phyloP scores from a whole-genome alignment of 2,888 invertebrate genomes.

The Allacma fusca region DNA sequence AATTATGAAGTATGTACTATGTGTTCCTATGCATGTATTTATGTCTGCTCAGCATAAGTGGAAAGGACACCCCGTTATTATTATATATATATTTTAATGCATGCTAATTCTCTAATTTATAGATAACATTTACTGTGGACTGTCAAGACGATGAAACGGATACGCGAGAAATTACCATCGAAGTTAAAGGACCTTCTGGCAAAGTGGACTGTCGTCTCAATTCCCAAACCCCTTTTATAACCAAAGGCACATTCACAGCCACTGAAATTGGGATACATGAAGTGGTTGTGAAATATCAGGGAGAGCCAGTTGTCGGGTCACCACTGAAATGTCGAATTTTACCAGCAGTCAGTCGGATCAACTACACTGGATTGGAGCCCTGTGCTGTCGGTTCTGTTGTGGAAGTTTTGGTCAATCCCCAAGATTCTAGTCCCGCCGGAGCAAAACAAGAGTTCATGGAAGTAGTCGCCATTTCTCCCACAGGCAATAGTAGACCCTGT shows the following conservation, averaged over 20 bases:
- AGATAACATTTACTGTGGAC: constrained; percentile 63
- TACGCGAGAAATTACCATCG: constrained; percentile 76
- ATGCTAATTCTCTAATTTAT: constrained; percentile 30
- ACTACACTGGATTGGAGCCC: constrained; percentile 92
- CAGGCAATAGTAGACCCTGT: constrained; percentile 81
- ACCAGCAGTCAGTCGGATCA: constrained; percentile 85
- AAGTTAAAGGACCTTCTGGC: constrained; percentile 80
- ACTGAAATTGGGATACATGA: constrained; percentile 90
- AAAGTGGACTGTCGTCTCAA: constrained; percentile 70
- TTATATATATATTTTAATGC: neutral
- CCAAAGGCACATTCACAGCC: constrained; percentile 82
- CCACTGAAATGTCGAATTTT: constrained; percentile 83
- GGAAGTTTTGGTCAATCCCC: constrained; percentile 79
- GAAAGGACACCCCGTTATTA: too few species aligned
- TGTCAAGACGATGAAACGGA: constrained; percentile 74
- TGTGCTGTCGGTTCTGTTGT: constrained; percentile 94
- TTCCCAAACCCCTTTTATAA: constrained; percentile 67
- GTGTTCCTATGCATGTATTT: too few species aligned
- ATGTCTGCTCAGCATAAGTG: too few species aligned
- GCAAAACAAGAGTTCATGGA: constrained; percentile 79
- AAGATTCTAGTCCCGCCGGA: constrained; percentile 64
- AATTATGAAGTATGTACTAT: too few species aligned
- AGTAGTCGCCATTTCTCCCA: constrained; percentile 91
- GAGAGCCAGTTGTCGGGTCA: constrained; percentile 70
- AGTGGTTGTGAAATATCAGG: constrained; percentile 70